phyloP scores from a whole-genome alignment of 1,140 invertebrate species.

The Ruditapes philippinarum region DNA sequence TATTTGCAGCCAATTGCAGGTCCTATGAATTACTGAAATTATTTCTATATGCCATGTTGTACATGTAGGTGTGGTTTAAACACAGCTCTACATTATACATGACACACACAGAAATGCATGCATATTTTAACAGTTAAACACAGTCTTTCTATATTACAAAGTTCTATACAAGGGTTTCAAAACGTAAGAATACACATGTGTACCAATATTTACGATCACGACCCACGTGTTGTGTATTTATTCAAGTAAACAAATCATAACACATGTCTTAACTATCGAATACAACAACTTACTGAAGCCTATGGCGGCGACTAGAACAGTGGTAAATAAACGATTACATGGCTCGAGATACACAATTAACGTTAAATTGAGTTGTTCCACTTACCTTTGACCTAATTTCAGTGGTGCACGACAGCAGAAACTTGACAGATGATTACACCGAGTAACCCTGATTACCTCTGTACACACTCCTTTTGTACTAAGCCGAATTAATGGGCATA shows the following conservation, averaged over 20 bases:
- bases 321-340: slow-evolving; percentile 10
- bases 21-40: no score
- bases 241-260: slow-evolving; percentile 17
- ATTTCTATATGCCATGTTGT: no score
- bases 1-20: no score
- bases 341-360: not conserved
- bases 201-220: no score
- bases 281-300: not conserved
- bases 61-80: no score
- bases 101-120: no score
- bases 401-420: slow-evolving; percentile 15
- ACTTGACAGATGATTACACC: slow-evolving; percentile 53
- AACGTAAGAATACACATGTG: no score
- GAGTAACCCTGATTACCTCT: slow-evolving; percentile 44
- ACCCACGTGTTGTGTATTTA: slow-evolving; percentile 8
- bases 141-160: no score
- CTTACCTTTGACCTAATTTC: slow-evolving; percentile 64
- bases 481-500: slow-evolving; percentile 68
- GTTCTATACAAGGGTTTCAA: no score
- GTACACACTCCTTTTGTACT: slow-evolving; percentile 63
- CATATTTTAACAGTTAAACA: no score
- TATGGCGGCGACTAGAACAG: not conserved
- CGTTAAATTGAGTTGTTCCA: not conserved
- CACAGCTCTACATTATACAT: no score
- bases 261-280: not conserved